These are phyloP conservation scores for Otis tarda DNA, from an alignment of 2,113 vertebrate species.

Conservation along the genomic window DNA sequence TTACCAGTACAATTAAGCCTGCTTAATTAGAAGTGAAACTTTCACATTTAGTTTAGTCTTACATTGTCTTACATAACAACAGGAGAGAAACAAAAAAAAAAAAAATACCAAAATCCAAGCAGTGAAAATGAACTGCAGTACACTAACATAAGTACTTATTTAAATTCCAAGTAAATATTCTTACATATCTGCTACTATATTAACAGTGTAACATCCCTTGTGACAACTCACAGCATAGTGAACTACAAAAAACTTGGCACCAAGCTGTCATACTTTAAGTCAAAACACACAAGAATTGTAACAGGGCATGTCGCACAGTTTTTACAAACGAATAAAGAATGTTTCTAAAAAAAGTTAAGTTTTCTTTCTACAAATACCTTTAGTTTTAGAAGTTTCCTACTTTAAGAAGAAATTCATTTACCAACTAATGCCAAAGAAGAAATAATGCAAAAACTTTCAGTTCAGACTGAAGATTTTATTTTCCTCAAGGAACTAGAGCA, in stretches of 20 bases:
- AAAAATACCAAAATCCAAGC: background rate
- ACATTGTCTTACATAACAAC: background rate
- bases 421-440: background rate
- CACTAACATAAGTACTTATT: background rate
- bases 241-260: background rate
- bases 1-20: background rate
- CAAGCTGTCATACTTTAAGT: background rate
- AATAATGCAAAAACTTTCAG: background rate
- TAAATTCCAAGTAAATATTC: background rate
- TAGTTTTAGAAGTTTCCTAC: background rate
- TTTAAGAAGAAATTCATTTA: background rate
- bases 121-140: background rate
- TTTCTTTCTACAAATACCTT: background rate
- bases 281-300: background rate
- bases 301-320: background rate
- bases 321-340: background rate
- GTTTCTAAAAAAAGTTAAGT: background rate
- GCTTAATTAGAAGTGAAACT: background rate
- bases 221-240: background rate
- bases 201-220: background rate
- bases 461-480: background rate
- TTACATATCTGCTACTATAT: background rate
- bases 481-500: background rate
- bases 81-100: background rate
- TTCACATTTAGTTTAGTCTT: background rate